Percentiles rank a stretch among this genome's conserved stretches.
These are phyloP conservation scores for Eupithecia pulchellata DNA, from an alignment of 2,888 invertebrate species.

Conservation along the genomic window DNA sequence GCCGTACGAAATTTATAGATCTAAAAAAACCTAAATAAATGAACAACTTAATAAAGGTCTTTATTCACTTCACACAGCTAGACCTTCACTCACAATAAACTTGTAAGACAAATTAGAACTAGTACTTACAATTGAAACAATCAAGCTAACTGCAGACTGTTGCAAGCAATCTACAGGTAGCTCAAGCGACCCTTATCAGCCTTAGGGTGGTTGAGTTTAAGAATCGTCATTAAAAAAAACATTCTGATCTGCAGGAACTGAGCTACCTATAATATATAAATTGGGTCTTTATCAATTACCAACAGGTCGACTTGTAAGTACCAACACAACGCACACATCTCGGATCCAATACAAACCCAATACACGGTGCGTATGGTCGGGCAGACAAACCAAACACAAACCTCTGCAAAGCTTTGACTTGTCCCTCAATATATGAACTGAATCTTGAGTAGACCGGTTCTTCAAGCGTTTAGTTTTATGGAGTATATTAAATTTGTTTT, in stretches of 20 bases:
- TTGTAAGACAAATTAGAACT: too few relatives aligned
- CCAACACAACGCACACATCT: not conserved
- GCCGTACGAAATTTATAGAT: too few relatives aligned
- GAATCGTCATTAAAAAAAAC: too few relatives aligned
- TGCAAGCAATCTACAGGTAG: too few relatives aligned
- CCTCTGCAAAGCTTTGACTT: not conserved
- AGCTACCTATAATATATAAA: not conserved
- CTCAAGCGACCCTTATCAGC: too few relatives aligned
- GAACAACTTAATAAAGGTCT: too few relatives aligned
- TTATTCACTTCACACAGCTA: too few relatives aligned
- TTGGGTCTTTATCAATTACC: constrained; percentile 8
- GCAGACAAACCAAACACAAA: not conserved
- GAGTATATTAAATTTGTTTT: not conserved
- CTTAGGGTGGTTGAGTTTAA: too few relatives aligned
- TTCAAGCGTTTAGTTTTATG: not conserved
- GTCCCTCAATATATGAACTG: not conserved
- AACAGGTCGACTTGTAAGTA: constrained; percentile 16
- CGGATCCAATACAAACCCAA: constrained; percentile 48
- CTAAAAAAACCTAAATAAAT: too few relatives aligned
- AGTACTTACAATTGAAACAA: too few relatives aligned
- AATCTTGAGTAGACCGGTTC: not conserved
- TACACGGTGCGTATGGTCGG: constrained; percentile 2
- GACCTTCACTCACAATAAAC: too few relatives aligned
- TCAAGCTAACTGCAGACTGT: too few relatives aligned
- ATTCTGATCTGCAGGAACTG: not conserved